phyloP scores from a whole-genome alignment of 2,113 vertebrate genomes.

The Nycticryphes semicollaris region DNA sequence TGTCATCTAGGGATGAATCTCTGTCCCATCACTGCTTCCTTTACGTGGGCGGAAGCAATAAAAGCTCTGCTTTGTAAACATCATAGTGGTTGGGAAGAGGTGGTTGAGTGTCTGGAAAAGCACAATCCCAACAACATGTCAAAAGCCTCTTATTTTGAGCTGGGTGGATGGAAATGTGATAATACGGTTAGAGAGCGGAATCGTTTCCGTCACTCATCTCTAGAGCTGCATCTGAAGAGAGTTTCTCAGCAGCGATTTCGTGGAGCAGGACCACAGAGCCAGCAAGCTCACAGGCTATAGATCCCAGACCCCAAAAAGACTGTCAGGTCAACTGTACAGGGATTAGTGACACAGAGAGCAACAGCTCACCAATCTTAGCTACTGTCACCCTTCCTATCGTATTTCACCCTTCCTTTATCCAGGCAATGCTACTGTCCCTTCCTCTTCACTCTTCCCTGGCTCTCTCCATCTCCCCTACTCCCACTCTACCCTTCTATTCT shows the following conservation, averaged over 20 bases:
- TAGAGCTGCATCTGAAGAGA: not conserved
- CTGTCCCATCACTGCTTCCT: constrained; percentile 50
- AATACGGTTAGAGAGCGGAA: not conserved
- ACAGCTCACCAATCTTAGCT: not conserved
- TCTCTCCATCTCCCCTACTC: not conserved
- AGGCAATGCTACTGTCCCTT: not conserved
- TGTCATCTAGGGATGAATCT: constrained; percentile 59
- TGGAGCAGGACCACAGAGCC: not conserved
- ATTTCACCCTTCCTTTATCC: not conserved
- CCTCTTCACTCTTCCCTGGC: not conserved
- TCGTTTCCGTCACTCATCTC: not conserved
- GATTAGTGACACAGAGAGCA: not conserved
- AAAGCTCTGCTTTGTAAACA: constrained; percentile 51
- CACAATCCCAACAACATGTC: constrained; percentile 1
- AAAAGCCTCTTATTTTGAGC: constrained; percentile 39
- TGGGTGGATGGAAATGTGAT: not conserved
- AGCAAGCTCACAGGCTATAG: not conserved
- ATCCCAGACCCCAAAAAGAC: not conserved
- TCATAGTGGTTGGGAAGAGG: not conserved
- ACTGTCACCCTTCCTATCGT: not conserved
- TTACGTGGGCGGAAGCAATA: constrained; percentile 42
- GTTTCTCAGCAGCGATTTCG: not conserved
- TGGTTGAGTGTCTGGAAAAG: constrained; percentile 16
- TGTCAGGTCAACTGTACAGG: not conserved
- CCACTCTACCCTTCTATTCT: not conserved